Conservation (phyloP, 2,113 vertebrate species). For the Heterocephalus glaber region DNA sequence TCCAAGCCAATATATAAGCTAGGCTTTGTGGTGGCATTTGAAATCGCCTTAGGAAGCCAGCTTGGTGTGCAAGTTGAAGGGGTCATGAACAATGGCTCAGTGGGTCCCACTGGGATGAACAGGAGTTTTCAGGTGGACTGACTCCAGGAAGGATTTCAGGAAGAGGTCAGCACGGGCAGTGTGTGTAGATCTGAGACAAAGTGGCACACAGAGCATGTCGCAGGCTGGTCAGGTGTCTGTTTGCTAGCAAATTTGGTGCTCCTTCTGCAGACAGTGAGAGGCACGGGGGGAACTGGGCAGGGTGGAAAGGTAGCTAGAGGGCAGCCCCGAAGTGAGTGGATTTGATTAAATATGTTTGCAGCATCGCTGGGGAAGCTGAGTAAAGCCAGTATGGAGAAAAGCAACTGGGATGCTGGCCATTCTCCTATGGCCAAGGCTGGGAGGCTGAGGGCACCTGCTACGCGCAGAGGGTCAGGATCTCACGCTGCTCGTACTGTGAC, state of each 20-base stretch:
- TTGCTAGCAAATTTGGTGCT: not conserved
- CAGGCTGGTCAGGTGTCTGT: not conserved
- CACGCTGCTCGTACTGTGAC: not conserved
- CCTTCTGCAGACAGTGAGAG: not conserved
- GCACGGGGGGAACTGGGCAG: not conserved
- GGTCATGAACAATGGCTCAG: not conserved
- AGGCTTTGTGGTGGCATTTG: not conserved
- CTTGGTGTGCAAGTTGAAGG: accelerated
- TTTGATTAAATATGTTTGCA: no score
- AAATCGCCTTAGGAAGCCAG: not conserved
- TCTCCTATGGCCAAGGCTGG: not conserved
- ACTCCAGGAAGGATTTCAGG: not conserved
- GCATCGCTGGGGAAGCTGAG: not conserved
- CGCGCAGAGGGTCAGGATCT: not conserved
- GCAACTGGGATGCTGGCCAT: accelerated
- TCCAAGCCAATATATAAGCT: not conserved
- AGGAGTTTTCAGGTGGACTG: not conserved
- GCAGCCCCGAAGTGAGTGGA: accelerated
- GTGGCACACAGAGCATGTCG: not conserved
- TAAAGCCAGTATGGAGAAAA: not conserved
- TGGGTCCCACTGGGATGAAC: not conserved
- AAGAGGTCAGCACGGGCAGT: not conserved
- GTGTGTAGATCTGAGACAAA: not conserved
- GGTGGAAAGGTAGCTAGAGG: not conserved
- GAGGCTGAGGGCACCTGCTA: not conserved